These are phyloP conservation scores for Pterostichus niger DNA, from an alignment of 2,888 invertebrate genomes.

Conservation along the genomic window DNA sequence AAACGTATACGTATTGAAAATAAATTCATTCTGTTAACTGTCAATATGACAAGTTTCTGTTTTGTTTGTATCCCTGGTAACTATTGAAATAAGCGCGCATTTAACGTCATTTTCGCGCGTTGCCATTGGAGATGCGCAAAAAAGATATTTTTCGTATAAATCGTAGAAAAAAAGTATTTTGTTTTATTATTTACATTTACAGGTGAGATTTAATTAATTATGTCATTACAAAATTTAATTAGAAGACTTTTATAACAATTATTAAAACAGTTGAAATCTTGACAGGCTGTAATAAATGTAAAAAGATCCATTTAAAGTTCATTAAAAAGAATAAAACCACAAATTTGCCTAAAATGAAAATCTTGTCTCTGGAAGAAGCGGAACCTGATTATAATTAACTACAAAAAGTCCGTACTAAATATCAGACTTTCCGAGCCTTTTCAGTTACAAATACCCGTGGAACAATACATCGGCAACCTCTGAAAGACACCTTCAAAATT, in stretches of 20 bases:
- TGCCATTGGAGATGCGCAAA: too few species aligned
- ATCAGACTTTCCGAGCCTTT: conserved; percentile 21
- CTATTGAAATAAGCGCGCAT: too few species aligned
- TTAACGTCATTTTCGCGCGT: too few species aligned
- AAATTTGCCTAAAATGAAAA: conserved; percentile 40
- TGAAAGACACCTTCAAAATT: conserved; percentile 44
- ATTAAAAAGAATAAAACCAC: conserved; percentile 42
- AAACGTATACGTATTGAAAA: too few species aligned
- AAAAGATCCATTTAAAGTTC: conserved; percentile 40
- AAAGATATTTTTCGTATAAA: too few species aligned
- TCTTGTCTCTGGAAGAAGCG: conserved; percentile 12
- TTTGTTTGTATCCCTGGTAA: too few species aligned
- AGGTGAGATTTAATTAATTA: neutral
- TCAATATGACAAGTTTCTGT: too few species aligned
- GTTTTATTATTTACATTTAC: neutral
- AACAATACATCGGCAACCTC: conserved; percentile 40
- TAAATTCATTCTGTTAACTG: too few species aligned
- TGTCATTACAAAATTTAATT: conserved; percentile 2
- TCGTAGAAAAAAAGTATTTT: too few species aligned
- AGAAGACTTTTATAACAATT: neutral
- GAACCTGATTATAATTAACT: conserved; percentile 31
- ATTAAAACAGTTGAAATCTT: conserved; percentile 12
- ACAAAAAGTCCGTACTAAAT: conserved; percentile 29
- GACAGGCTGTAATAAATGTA: conserved; percentile 18
- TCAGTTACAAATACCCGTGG: conserved; percentile 22